Base-by-base conservation (phyloP, 1,140 invertebrate species). In the Calephelis nemesis region DNA sequence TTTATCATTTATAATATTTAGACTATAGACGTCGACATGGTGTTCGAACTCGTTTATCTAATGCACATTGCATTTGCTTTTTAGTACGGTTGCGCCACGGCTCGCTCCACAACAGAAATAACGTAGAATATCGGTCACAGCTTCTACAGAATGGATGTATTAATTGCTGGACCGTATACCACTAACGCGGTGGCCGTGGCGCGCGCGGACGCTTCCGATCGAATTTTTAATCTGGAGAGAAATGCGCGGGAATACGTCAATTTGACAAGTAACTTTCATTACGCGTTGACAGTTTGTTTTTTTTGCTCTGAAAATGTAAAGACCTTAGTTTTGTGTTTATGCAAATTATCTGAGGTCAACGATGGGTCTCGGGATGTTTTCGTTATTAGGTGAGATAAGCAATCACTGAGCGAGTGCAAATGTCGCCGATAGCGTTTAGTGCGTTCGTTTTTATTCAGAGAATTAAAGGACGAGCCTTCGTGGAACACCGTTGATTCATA, bases 101-200 rank as follows among this genome's bases (percentile, higher is more conserved):
- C 72, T 65, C 77, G 75, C 76, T 71, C 72, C 69, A 70, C 76
- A 80, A 83, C 88, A 89, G 88, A 91, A 91, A 91, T 91, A 91
- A 91, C 84, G 82, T 79, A 72, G 87, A 88, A 91, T 89, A 91
- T 91, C 88, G 88, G 88, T 91, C 87, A 90, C 83, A 88, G 81
- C 83, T 84, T 81, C 83, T 71, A 79, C 64, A 79, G 85, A 87
- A 83, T 81, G 82, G 79, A 82, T 77, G 77, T 77, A 83, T 88
- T 90, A 90, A 90, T 90, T 90, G 82, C 78, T 74, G 78, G 79
- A 74, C 76, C 72, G 84, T 79, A 78, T 84, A 87, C 68, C 88
- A 88, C 85, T 87, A 89, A 82, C 83, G 84, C 78, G 77, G 71
- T 76, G 85, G 80, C 76, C 83, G 81, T 73, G 74, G 74, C 79